A percentile compares a stretch with the other conserved stretches of the same genome.
phyloP scores from a whole-genome alignment of 2,888 invertebrate species.

The Idaea straminata region DNA sequence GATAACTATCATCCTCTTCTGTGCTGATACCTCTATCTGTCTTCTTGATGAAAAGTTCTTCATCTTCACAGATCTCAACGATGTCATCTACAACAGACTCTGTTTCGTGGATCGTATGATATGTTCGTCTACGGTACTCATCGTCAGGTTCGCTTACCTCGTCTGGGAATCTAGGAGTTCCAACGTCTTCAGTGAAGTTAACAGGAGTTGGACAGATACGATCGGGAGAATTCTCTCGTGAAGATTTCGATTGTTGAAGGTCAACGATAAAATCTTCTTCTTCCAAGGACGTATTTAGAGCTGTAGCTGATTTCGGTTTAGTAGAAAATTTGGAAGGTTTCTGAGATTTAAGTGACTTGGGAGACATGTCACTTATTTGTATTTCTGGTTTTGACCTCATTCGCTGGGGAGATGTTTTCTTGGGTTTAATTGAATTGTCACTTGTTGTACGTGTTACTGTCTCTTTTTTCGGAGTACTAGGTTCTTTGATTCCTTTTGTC shows the following conservation, averaged over 20 bases:
- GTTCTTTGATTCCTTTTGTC: conserved; percentile 57
- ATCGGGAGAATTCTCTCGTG: conserved; percentile 87
- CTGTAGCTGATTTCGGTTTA: conserved; percentile 73
- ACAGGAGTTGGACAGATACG: conserved; percentile 84
- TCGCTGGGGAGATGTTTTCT: conserved; percentile 64
- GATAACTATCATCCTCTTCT: conserved; percentile 71
- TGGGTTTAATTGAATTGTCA: conserved; percentile 77
- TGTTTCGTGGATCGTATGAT: conserved; percentile 78
- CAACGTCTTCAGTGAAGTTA: conserved; percentile 78
- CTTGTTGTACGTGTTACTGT: conserved; percentile 76
- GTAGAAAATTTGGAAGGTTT: conserved; percentile 55
- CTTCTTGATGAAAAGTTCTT: conserved; percentile 65
- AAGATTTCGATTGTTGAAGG: conserved; percentile 86
- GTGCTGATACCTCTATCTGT: conserved; percentile 55
- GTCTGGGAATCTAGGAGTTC: conserved; percentile 86
- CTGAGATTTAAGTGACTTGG: conserved; percentile 49
- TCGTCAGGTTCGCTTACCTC: conserved; percentile 88
- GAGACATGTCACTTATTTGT: conserved; percentile 60
- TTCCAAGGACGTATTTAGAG: conserved; percentile 74
- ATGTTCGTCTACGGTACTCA: conserved; percentile 61
- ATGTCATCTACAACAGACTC: conserved; percentile 81
- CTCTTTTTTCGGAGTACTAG: conserved; percentile 59
- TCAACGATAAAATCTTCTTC: conserved; percentile 84
- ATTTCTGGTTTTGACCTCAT: conserved; percentile 75
- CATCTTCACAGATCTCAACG: conserved; percentile 77